Conservation (phyloP, 2,797 vertebrate species). For the Pseudochirops corinnae region DNA sequence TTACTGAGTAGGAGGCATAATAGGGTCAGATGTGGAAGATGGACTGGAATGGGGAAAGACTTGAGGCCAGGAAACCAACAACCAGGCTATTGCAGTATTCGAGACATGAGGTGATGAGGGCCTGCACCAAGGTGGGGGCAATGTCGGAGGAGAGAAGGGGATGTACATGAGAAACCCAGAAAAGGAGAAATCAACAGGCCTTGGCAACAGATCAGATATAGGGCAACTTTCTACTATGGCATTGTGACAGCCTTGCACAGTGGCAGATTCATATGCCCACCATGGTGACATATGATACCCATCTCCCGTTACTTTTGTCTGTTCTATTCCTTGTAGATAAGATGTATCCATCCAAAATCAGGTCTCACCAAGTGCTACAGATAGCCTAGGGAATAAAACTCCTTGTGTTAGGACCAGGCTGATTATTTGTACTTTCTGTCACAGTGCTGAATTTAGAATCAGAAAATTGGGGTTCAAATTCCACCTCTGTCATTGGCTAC, state of each 20-base stretch:
- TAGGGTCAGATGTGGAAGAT: background rate
- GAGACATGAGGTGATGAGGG: background rate
- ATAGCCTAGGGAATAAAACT: background rate
- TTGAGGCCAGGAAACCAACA: background rate
- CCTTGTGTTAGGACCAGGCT: background rate
- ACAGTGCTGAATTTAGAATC: background rate
- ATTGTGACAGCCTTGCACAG: background rate
- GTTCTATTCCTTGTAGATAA: background rate
- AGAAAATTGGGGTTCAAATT: background rate
- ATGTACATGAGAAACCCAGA: background rate
- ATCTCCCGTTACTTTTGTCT: background rate
- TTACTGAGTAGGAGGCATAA: background rate
- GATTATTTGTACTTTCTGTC: background rate
- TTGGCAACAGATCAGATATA: background rate
- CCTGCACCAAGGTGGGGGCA: background rate
- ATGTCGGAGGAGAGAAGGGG: background rate
- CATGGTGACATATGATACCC: background rate
- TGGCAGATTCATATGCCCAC: background rate
- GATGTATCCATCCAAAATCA: background rate
- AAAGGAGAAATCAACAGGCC: background rate
- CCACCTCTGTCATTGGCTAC: background rate
- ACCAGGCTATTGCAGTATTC: background rate
- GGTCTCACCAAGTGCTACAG: background rate
- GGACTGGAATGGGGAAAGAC: background rate
- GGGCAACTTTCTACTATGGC: too few relatives aligned